phyloP scores from a whole-genome alignment of 1,140 invertebrate genomes.

The Berghia stephanieae region DNA sequence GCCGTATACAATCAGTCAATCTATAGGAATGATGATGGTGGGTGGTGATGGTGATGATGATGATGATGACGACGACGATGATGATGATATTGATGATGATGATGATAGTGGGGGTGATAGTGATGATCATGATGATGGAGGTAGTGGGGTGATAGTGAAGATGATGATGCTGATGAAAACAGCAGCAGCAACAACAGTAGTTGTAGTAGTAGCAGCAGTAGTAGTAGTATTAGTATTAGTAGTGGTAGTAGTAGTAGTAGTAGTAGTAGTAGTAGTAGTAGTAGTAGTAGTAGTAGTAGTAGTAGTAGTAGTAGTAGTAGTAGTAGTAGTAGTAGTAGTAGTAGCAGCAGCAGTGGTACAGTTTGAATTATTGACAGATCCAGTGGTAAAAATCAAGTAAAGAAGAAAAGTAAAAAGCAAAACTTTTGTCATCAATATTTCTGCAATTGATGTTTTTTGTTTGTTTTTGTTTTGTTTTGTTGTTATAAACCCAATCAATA shows the following conservation, averaged over 20 bases:
- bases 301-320: constrained; percentile 1
- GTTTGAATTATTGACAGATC: too few relatives aligned
- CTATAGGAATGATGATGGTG: too few relatives aligned
- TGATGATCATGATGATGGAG: background rate
- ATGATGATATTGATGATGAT: background rate
- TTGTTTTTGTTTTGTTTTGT: too few relatives aligned
- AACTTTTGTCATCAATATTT: too few relatives aligned
- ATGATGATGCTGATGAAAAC: background rate
- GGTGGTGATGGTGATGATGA: constrained; percentile 20
- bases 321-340: constrained; percentile 1
- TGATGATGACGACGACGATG: constrained; percentile 12
- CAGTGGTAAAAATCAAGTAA: too few relatives aligned
- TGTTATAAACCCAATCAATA: too few relatives aligned
- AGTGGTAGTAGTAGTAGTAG: background rate
- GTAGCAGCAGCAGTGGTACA: too few relatives aligned
- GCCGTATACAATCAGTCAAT: too few relatives aligned
- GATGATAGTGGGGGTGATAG: background rate
- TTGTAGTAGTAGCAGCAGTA: background rate
- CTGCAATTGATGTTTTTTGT: background rate
- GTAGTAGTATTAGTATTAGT: background rate
- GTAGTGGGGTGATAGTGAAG: background rate
- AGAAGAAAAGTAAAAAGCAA: too few relatives aligned
- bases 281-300: constrained; percentile 1
- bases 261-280: background rate
- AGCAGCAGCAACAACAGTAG: background rate